Percentiles rank a stretch among this genome's conserved stretches.
phyloP scores from a whole-genome alignment of 2,113 vertebrate species.

The Ramphastos sulfuratus region DNA sequence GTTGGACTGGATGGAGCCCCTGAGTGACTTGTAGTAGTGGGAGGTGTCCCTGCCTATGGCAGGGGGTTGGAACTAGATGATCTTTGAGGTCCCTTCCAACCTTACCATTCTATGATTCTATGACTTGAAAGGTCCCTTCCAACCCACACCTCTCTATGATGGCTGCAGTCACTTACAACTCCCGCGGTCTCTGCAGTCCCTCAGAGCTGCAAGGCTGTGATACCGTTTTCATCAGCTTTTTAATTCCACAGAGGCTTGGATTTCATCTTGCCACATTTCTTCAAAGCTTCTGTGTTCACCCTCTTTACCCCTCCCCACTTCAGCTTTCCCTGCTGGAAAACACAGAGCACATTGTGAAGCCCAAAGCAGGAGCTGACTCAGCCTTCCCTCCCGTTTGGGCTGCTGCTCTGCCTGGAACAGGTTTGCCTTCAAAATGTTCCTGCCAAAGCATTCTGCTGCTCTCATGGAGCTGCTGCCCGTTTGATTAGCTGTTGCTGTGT shows the following conservation, averaged over 20 bases:
- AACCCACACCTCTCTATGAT: too few relatives aligned
- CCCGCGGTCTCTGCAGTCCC: background rate
- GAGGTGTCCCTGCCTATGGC: too few relatives aligned
- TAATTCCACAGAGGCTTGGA: background rate
- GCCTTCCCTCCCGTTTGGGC: background rate
- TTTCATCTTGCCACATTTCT: background rate
- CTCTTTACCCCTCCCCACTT: background rate
- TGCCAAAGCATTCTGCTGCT: slow-evolving; percentile 44
- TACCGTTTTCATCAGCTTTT: background rate
- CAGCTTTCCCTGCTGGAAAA: slow-evolving; percentile 34
- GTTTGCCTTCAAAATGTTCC: slow-evolving; percentile 35
- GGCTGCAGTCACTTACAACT: background rate
- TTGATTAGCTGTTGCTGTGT: slow-evolving; percentile 33
- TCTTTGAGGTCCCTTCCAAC: too few relatives aligned
- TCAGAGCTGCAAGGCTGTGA: background rate
- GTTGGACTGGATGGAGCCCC: too few relatives aligned
- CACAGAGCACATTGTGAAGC: slow-evolving; percentile 43
- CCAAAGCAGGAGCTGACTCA: slow-evolving; percentile 47
- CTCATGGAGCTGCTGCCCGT: background rate
- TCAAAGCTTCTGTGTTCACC: background rate
- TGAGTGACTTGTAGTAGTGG: too few relatives aligned
- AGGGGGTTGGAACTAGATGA: too few relatives aligned
- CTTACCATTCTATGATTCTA: too few relatives aligned
- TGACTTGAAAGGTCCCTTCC: too few relatives aligned
- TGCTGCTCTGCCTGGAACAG: background rate